Evolutionary conservation across 2,888 invertebrate species (phyloP).

Genomic region (Cheilosia urbana): DNA sequence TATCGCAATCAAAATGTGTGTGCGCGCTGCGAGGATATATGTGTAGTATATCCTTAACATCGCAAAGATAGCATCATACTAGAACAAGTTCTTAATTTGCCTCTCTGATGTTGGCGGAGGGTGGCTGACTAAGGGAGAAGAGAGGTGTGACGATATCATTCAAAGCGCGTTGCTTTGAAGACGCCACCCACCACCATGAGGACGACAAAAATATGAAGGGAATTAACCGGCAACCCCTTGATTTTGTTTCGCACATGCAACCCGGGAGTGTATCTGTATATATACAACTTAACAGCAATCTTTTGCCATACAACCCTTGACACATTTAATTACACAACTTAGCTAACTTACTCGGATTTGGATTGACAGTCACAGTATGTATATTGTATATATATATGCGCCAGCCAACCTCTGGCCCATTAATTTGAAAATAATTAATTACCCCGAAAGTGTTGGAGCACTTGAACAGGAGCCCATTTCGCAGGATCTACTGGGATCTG

Average conservation of each 20-base stretch:
- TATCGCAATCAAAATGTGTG: slow-evolving; percentile 67
- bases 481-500: slow-evolving; percentile 48
- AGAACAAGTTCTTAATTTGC: slow-evolving; percentile 74
- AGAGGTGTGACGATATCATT: slow-evolving; percentile 39
- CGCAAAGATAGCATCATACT: slow-evolving; percentile 60
- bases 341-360: slow-evolving; percentile 71
- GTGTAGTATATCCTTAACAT: slow-evolving; percentile 51
- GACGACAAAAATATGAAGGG: slow-evolving; percentile 45
- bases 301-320: slow-evolving; percentile 78
- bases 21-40: slow-evolving; percentile 39
- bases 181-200: slow-evolving; percentile 30
- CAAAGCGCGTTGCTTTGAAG: slow-evolving; percentile 56
- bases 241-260: slow-evolving; percentile 43
- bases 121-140: neutral
- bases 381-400: too few species aligned
- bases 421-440: slow-evolving; percentile 80
- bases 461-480: slow-evolving; percentile 74
- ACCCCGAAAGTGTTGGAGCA: slow-evolving; percentile 79
- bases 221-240: slow-evolving; percentile 22
- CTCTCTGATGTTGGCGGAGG: slow-evolving; percentile 22
- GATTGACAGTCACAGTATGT: slow-evolving; percentile 33
- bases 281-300: slow-evolving; percentile 71
- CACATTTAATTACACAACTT: slow-evolving; percentile 80
- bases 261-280: slow-evolving; percentile 39
- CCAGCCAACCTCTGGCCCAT: slow-evolving; percentile 44